Conservation (phyloP, 1,140 invertebrate genomes). For the Chironomus striatipennis region DNA sequence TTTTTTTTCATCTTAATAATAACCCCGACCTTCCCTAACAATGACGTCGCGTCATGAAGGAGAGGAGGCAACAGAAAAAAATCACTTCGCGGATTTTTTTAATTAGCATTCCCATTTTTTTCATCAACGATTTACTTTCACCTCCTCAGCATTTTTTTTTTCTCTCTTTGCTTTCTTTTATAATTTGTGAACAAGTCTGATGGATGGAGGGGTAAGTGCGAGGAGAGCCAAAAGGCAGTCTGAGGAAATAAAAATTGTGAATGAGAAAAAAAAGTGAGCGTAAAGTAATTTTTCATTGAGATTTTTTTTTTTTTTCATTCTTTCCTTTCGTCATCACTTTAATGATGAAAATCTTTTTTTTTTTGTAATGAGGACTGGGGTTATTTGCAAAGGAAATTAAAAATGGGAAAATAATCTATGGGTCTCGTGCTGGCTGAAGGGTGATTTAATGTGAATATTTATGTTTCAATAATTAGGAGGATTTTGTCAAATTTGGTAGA, state of each 20-base stretch:
- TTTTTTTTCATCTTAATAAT: slow-evolving; percentile 15
- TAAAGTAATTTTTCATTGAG: no score
- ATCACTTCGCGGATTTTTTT: slow-evolving; percentile 23
- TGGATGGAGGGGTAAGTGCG: not conserved
- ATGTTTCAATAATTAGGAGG: no score
- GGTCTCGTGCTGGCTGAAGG: no score
- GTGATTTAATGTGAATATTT: no score
- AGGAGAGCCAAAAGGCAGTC: not conserved
- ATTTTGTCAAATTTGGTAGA: no score
- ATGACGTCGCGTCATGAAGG: not conserved
- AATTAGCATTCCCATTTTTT: slow-evolving; percentile 24
- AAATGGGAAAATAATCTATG: no score
- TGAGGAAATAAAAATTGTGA: not conserved
- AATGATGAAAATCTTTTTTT: no score
- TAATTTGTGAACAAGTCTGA: not conserved
- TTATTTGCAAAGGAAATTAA: no score
- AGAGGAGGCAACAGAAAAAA: not conserved
- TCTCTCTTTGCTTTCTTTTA: not conserved
- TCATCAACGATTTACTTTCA: not conserved
- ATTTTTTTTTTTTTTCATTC: no score
- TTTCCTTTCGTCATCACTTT: no score
- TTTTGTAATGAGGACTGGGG: no score
- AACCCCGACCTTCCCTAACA: slow-evolving; percentile 18
- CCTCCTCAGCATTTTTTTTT: not conserved
- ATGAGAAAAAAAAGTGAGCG: not conserved